phyloP scores from a whole-genome alignment of 2,888 invertebrate genomes.

The Drosophila quinaria region DNA sequence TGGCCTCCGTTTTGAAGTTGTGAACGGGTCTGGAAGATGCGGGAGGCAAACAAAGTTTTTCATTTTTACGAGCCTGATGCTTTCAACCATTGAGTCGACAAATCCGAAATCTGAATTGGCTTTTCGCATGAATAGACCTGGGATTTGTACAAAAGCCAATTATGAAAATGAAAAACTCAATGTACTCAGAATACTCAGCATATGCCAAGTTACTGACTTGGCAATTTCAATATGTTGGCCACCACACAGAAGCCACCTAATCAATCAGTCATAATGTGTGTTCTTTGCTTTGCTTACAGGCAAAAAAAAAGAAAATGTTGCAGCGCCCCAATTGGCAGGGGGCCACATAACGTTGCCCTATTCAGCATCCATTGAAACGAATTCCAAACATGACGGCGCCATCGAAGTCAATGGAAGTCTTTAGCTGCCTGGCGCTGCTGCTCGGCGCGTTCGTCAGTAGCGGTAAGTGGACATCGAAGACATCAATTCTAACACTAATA shows the following conservation, averaged over 20 bases:
- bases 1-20: constrained; percentile 24
- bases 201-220: constrained; percentile 42
- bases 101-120: constrained; percentile 51
- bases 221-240: constrained; percentile 49
- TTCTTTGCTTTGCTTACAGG: constrained; percentile 44
- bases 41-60: constrained; percentile 30
- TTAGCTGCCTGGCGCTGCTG: constrained; percentile 60
- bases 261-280: constrained; percentile 51
- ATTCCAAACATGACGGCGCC: constrained; percentile 49
- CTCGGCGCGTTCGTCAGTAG: constrained; percentile 62
- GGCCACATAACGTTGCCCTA: constrained; percentile 53
- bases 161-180: constrained; percentile 45
- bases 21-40: background rate
- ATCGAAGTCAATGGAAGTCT: constrained; percentile 62
- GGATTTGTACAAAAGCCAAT: constrained; percentile 58
- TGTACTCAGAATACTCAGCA: background rate
- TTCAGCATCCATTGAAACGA: constrained; percentile 23
- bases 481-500: background rate
- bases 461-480: constrained; percentile 48
- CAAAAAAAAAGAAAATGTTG: constrained; percentile 39
- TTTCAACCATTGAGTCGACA: constrained; percentile 39
- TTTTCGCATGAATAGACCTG: constrained; percentile 40
- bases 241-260: constrained; percentile 45
- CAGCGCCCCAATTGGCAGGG: constrained; percentile 46
- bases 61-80: constrained; percentile 48